Conservation (phyloP, 2,888 invertebrate genomes). For the Amiota minor region DNA sequence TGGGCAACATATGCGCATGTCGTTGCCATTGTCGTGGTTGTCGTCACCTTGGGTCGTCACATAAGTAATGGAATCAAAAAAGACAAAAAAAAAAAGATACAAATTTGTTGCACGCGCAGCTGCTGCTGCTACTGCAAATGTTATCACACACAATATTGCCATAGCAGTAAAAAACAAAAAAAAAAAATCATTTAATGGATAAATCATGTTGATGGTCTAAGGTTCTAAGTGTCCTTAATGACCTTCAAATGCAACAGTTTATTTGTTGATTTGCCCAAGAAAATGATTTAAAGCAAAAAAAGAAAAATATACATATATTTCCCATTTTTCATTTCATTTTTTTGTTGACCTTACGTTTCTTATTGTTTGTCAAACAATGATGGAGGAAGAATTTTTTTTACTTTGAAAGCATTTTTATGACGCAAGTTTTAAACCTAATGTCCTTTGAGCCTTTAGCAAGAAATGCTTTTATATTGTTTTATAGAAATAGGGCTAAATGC, state of each 20-base stretch:
- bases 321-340: constrained; percentile 12
- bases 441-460: constrained; percentile 16
- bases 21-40: too few relatives aligned
- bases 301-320: background rate
- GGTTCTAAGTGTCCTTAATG: background rate
- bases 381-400: background rate
- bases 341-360: constrained; percentile 6
- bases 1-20: too few relatives aligned
- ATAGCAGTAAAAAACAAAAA: too few relatives aligned
- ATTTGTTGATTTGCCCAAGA: background rate
- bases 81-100: too few relatives aligned
- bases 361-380: background rate
- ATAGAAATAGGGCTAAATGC: constrained; percentile 22
- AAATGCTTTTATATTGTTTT: background rate
- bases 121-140: too few relatives aligned
- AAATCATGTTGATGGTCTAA: constrained; percentile 32
- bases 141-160: too few relatives aligned
- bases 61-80: too few relatives aligned
- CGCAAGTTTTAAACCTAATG: constrained; percentile 12
- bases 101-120: too few relatives aligned
- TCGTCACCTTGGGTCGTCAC: too few relatives aligned
- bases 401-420: constrained; percentile 16
- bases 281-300: background rate
- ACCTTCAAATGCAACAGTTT: constrained; percentile 21
- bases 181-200: constrained; percentile 26